Evolutionary conservation across 2,888 invertebrate species (phyloP).

Genomic region (Scaptomyza flava): DNA sequence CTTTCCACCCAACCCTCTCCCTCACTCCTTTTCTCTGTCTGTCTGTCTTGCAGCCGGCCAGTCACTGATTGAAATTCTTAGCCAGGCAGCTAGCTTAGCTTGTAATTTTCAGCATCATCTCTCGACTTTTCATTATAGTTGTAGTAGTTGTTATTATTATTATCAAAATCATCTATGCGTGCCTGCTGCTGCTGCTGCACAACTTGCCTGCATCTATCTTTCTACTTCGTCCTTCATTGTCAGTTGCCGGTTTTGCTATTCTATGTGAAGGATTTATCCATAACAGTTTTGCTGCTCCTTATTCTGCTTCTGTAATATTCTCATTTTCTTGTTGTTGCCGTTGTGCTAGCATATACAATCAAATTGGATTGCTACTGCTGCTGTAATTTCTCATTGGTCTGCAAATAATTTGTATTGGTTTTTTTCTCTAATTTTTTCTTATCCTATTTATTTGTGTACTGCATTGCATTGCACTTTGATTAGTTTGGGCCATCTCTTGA

Average conservation of each 20-base stretch:
- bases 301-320: slow-evolving; percentile 28
- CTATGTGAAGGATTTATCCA: slow-evolving; percentile 42
- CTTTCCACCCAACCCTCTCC: slow-evolving; percentile 40
- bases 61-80: slow-evolving; percentile 72
- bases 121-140: slow-evolving; percentile 56
- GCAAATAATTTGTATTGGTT: slow-evolving; percentile 51
- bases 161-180: slow-evolving; percentile 63
- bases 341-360: slow-evolving; percentile 46
- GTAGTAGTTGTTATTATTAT: slow-evolving; percentile 47
- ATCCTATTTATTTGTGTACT: slow-evolving; percentile 39
- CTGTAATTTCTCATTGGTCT: slow-evolving; percentile 59
- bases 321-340: slow-evolving; percentile 27
- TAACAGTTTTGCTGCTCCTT: slow-evolving; percentile 14
- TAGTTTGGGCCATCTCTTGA: slow-evolving; percentile 56
- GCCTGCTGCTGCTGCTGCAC: slow-evolving; percentile 23
- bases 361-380: slow-evolving; percentile 38
- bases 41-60: slow-evolving; percentile 36
- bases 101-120: slow-evolving; percentile 64
- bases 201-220: slow-evolving; percentile 17
- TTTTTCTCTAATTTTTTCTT: slow-evolving; percentile 25
- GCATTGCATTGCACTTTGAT: slow-evolving; percentile 62
- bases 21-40: not conserved
- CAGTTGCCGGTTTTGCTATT: slow-evolving; percentile 44
- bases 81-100: slow-evolving; percentile 33
- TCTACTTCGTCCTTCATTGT: slow-evolving; percentile 42